Percentiles rank a stretch among this genome's conserved stretches.
Evolutionary conservation across 2,113 vertebrate genomes (phyloP).

Genomic region (Nestor notabilis): DNA sequence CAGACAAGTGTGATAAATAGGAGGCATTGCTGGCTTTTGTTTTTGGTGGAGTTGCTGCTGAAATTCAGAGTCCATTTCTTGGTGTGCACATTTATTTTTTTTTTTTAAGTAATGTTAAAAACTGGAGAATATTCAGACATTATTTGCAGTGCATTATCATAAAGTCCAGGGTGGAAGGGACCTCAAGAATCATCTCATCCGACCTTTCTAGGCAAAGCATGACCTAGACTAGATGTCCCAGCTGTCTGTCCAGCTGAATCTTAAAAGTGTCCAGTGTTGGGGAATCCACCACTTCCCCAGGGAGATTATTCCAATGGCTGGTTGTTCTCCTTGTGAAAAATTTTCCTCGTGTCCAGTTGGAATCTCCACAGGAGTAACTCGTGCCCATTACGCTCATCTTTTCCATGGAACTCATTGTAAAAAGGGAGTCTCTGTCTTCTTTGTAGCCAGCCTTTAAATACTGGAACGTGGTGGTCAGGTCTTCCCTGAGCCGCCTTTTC

Average conservation of each 20-base stretch:
- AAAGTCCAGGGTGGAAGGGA: not conserved
- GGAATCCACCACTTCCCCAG: not conserved
- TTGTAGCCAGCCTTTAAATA: not conserved
- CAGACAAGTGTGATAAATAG: not conserved
- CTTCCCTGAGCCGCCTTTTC: not conserved
- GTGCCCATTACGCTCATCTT: not conserved
- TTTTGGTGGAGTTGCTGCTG: not conserved
- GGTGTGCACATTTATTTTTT: rapidly evolving
- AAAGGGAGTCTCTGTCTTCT: not conserved
- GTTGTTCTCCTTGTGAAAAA: not conserved
- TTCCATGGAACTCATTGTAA: not conserved
- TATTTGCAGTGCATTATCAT: not conserved
- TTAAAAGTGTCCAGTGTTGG: not conserved
- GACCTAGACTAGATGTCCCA: not conserved
- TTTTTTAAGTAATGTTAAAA: not conserved
- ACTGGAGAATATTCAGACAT: not conserved
- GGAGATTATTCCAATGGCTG: not conserved
- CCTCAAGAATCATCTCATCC: not conserved
- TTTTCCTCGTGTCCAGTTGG: not conserved
- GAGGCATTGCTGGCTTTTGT: not conserved
- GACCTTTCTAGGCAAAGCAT: not conserved
- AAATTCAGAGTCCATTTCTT: not conserved
- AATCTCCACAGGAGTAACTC: not conserved
- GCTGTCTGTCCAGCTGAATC: not conserved
- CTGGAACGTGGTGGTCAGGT: not conserved